These are phyloP conservation scores for Ylistrum balloti DNA, from an alignment of 1,140 invertebrate species.

Conservation along the genomic window DNA sequence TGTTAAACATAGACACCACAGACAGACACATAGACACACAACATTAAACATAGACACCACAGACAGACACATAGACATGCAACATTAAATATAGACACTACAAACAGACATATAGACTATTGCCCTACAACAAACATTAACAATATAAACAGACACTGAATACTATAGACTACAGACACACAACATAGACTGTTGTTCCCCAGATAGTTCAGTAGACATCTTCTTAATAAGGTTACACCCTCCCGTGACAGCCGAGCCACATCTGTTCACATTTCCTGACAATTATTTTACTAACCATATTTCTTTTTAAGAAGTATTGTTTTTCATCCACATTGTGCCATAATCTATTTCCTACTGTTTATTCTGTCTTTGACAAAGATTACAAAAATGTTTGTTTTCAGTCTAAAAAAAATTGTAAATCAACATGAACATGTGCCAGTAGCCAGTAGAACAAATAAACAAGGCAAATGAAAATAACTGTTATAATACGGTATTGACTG, in stretches of 20 bases:
- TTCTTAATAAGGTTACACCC: background rate
- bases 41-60: no score
- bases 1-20: no score
- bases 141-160: no score
- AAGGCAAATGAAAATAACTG: background rate
- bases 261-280: background rate
- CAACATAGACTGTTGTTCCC: background rate
- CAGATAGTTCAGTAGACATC: background rate
- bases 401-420: background rate
- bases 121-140: no score
- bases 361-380: background rate
- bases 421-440: background rate
- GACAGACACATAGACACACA: no score
- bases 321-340: background rate
- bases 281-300: slow-evolving; percentile 9
- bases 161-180: no score
- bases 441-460: background rate
- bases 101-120: no score
- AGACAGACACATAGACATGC: no score
- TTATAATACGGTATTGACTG: background rate
- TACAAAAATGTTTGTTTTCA: background rate
- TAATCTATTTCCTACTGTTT: background rate
- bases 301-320: background rate
- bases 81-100: no score
- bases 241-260: background rate